Percentiles rank a stretch among this genome's conserved stretches.
Conservation (phyloP, 2,888 invertebrate species). For the Hydrotaea diabolus region DNA sequence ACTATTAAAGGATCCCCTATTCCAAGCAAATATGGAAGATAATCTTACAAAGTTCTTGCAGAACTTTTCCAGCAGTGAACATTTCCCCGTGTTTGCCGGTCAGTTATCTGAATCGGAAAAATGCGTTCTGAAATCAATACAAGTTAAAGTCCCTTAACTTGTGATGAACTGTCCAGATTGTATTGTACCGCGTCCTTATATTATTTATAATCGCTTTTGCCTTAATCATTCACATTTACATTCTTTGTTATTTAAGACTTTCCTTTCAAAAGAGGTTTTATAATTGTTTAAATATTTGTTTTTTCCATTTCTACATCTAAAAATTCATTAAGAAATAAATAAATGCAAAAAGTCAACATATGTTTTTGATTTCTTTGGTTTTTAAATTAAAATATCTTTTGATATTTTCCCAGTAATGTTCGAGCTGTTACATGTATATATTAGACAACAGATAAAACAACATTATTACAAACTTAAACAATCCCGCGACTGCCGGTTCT, state of each 20-base stretch:
- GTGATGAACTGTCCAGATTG: neutral
- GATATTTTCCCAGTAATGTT: too few relatives aligned
- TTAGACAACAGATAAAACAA: too few relatives aligned
- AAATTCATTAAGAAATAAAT: neutral
- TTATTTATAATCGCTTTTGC: neutral
- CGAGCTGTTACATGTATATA: too few relatives aligned
- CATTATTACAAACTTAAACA: too few relatives aligned
- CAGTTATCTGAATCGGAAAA: conserved; percentile 83
- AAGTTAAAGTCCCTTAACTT: conserved; percentile 66
- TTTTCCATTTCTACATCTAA: neutral
- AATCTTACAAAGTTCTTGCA: conserved; percentile 85
- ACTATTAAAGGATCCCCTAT: conserved; percentile 84
- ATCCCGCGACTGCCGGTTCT: too few relatives aligned
- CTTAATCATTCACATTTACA: conserved; percentile 9
- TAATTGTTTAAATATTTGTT: conserved; percentile 13
- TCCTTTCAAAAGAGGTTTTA: neutral
- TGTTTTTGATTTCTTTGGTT: too few relatives aligned
- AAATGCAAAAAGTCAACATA: neutral
- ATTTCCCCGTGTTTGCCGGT: conserved; percentile 83
- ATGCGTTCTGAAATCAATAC: conserved; percentile 67
- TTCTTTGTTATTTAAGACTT: conserved; percentile 21
- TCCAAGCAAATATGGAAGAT: conserved; percentile 84
- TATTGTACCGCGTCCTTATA: conserved; percentile 22
- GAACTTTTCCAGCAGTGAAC: conserved; percentile 84
- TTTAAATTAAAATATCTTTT: too few relatives aligned